A percentile compares a stretch with the other conserved stretches of the same genome.
Evolutionary conservation across 2,113 vertebrate genomes (phyloP).

Genomic region (Paratilapia polleni): DNA sequence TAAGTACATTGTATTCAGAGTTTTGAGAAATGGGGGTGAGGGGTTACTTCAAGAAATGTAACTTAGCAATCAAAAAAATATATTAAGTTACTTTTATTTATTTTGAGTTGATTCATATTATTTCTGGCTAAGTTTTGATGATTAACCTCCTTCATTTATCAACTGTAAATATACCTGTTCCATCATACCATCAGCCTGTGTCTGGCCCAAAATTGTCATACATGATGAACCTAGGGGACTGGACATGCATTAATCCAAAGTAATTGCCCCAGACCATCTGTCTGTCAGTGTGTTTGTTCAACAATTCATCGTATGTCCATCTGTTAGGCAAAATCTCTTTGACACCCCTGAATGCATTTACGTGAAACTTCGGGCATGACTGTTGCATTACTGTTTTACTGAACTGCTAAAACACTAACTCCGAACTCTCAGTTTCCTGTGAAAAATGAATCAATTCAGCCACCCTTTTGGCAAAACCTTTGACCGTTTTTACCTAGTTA

Average conservation of each 20-base stretch:
- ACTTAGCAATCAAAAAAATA: neutral
- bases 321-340: conserved; percentile 13
- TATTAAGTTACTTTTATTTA: too few species aligned
- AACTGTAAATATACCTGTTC: neutral
- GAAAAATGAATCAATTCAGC: accelerated
- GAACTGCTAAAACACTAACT: neutral
- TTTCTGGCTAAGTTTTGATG: neutral
- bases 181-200: neutral
- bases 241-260: conserved; percentile 21
- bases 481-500: neutral
- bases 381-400: neutral
- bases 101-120: neutral
- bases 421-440: neutral
- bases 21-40: neutral
- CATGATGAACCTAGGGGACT: conserved; percentile 8
- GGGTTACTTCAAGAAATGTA: neutral
- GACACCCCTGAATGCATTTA: neutral
- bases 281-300: conserved; percentile 19
- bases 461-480: neutral
- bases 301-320: conserved; percentile 21
- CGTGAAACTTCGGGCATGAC: conserved; percentile 2
- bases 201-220: conserved; percentile 14
- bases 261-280: conserved; percentile 41
- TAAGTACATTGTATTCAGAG: accelerated
- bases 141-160: neutral